Evolutionary conservation across 2,888 invertebrate genomes (phyloP).

Genomic region (Hirtodrosophila trivittata): DNA sequence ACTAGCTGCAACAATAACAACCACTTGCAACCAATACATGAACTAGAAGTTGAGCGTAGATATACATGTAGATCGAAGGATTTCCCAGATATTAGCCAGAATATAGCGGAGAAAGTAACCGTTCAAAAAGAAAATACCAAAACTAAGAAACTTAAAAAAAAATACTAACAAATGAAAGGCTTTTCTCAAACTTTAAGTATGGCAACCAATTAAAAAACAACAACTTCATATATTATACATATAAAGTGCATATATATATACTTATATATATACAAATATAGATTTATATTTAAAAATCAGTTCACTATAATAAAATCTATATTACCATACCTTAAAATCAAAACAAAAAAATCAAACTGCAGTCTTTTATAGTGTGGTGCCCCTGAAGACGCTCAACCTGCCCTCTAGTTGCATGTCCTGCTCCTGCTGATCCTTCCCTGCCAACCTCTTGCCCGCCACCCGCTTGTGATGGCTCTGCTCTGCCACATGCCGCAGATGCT

Average conservation of each 20-base stretch:
- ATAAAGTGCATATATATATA: slow-evolving; percentile 64
- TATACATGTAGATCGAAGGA: slow-evolving; percentile 50
- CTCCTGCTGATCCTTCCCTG: neutral
- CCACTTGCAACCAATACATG: slow-evolving; percentile 6
- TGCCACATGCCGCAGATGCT: slow-evolving; percentile 86
- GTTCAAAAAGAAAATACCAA: slow-evolving; percentile 22
- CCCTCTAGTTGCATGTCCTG: slow-evolving; percentile 10
- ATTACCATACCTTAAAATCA: slow-evolving; percentile 76
- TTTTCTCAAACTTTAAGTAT: slow-evolving; percentile 57
- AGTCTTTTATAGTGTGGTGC: slow-evolving; percentile 72
- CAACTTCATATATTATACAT: slow-evolving; percentile 66
- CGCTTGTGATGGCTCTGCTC: slow-evolving; percentile 84
- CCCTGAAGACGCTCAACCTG: slow-evolving; percentile 37
- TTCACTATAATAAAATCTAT: slow-evolving; percentile 81
- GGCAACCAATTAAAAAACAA: slow-evolving; percentile 32
- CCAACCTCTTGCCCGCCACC: slow-evolving; percentile 41
- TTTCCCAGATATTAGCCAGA: slow-evolving; percentile 57
- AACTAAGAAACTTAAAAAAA: slow-evolving; percentile 11
- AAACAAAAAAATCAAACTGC: slow-evolving; percentile 36
- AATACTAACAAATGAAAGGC: slow-evolving; percentile 57
- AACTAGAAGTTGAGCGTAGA: slow-evolving; percentile 63
- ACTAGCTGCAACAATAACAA: slow-evolving; percentile 31
- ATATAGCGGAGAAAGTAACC: slow-evolving; percentile 37
- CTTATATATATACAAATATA: slow-evolving; percentile 51
- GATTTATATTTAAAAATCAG: slow-evolving; percentile 78